These are phyloP conservation scores for Brassicogethes aeneus DNA, from an alignment of 2,888 invertebrate genomes.

Conservation along the genomic window DNA sequence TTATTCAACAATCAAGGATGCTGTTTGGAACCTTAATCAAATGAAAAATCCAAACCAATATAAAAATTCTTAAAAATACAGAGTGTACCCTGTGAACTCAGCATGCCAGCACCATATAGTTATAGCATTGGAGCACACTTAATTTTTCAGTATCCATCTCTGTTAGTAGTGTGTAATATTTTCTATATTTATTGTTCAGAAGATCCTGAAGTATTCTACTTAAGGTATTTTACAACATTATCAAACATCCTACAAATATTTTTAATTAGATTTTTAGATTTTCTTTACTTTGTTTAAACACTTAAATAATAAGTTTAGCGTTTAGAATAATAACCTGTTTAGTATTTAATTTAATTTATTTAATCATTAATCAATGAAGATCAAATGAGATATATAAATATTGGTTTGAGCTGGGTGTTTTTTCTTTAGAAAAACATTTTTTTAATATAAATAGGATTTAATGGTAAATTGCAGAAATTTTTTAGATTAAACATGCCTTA, in stretches of 20 bases:
- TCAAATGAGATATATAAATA: no score
- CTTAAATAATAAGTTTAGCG: no score
- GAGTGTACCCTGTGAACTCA: conserved; percentile 7
- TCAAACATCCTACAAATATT: conserved; percentile 12
- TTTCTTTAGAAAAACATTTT: conserved; percentile 22
- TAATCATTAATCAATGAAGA: no score
- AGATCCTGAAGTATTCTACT: conserved; percentile 28
- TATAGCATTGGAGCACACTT: conserved; percentile 38
- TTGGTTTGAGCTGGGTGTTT: conserved; percentile 46
- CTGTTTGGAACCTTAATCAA: no score
- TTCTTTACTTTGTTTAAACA: conserved; percentile 5
- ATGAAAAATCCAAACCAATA: conserved; percentile 1
- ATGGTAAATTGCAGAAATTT: conserved; percentile 21
- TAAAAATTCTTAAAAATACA: conserved; percentile 3
- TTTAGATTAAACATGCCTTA: conserved; percentile 9
- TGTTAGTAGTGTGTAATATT: conserved; percentile 2
- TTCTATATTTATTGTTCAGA: conserved; percentile 8
- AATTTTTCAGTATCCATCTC: conserved; percentile 18
- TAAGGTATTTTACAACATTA: conserved; percentile 26
- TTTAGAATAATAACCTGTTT: no score
- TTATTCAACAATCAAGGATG: no score
- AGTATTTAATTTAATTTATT: no score
- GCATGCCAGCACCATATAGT: conserved; percentile 41
- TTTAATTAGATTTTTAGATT: conserved; percentile 5
- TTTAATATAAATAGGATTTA: conserved; percentile 12